Conservation (phyloP, 2,797 vertebrate species). For the Oreochromis grahami region DNA sequence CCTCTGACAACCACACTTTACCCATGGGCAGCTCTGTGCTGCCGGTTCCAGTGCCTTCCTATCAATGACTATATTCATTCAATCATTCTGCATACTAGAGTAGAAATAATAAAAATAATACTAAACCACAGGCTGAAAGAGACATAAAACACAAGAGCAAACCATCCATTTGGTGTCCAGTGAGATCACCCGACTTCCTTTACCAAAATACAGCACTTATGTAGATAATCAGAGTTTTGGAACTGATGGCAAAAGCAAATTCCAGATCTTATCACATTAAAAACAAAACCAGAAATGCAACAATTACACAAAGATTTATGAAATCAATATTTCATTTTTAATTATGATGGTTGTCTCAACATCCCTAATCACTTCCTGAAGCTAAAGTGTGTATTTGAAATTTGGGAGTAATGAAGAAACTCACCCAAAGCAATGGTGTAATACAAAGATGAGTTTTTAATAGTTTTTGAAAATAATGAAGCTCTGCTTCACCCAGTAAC, state of each 20-base stretch:
- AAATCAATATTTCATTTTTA: neutral
- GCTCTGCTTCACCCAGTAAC: neutral
- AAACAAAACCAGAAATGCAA: neutral
- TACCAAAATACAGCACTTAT: neutral
- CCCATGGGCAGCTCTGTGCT: neutral
- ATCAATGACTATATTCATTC: neutral
- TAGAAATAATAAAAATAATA: neutral
- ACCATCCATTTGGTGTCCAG: neutral
- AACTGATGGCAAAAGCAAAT: neutral
- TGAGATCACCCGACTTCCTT: neutral
- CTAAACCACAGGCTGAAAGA: neutral
- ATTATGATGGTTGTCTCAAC: neutral
- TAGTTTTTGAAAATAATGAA: neutral
- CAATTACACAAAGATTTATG: neutral
- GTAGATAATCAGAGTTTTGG: neutral
- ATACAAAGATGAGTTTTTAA: neutral
- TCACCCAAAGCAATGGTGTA: neutral
- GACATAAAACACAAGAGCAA: neutral
- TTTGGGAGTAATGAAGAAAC: neutral
- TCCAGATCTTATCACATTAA: neutral
- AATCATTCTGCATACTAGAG: neutral
- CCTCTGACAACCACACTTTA: conserved; percentile 11
- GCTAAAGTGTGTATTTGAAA: neutral
- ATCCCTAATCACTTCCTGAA: neutral
- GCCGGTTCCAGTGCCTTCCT: neutral